A percentile compares a stretch with the other conserved stretches of the same genome.
phyloP scores from a whole-genome alignment of 2,797 vertebrate genomes.

The Sitta carolinensis region DNA sequence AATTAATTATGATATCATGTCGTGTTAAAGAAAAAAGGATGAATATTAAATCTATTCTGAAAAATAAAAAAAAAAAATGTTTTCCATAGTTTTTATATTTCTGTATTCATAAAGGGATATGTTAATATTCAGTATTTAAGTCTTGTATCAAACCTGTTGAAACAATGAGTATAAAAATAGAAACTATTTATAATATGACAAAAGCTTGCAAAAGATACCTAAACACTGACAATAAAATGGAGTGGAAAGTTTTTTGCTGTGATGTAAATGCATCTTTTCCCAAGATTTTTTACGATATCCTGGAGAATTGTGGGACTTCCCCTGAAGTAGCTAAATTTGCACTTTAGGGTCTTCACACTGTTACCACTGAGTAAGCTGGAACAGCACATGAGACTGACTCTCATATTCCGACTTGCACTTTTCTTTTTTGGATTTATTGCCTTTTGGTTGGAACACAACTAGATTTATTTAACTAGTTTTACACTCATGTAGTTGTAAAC shows the following conservation, averaged over 20 bases:
- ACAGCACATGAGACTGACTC: background rate
- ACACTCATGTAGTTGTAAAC: background rate
- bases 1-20: constrained; percentile 81
- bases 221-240: background rate
- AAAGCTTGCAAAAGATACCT: background rate
- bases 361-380: background rate
- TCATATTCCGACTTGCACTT: background rate
- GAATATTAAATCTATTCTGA: constrained; percentile 50
- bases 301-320: background rate
- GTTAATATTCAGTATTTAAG: constrained; percentile 16
- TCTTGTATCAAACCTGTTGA: constrained; percentile 27
- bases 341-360: background rate
- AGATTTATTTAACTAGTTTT: background rate
- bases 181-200: background rate
- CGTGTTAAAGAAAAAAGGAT: constrained; percentile 72
- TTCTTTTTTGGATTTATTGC: background rate
- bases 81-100: constrained; percentile 32
- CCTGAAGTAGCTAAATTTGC: background rate
- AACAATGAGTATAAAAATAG: constrained; percentile 27
- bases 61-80: constrained; percentile 37
- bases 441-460: background rate
- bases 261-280: background rate
- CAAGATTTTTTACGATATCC: background rate
- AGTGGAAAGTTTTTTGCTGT: background rate
- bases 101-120: background rate